Conservation (phyloP, 2,797 vertebrate genomes). For the Monodelphis domestica region DNA sequence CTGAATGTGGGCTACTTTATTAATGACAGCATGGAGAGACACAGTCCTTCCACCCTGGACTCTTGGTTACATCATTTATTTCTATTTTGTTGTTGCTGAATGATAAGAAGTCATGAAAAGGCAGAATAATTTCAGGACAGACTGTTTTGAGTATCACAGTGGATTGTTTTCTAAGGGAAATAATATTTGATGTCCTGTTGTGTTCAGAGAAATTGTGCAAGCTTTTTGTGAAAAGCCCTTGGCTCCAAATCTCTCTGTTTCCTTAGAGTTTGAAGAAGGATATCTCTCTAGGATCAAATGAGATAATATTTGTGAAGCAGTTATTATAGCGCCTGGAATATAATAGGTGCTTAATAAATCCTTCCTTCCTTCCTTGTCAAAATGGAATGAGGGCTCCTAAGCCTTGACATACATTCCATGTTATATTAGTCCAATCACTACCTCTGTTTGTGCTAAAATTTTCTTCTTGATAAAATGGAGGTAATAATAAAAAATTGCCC, state of each 20-base stretch:
- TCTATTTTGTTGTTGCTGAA: background rate
- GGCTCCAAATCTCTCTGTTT: background rate
- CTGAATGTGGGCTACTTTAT: background rate
- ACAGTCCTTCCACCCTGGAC: background rate
- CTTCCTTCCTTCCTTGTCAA: background rate
- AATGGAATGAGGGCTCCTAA: background rate
- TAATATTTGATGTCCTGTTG: background rate
- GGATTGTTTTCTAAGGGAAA: background rate
- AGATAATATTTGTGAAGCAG: background rate
- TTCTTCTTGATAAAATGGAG: background rate
- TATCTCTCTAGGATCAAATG: background rate
- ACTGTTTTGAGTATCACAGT: background rate
- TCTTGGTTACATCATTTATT: background rate
- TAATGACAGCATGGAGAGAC: background rate
- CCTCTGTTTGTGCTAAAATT: background rate
- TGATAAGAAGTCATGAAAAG: background rate
- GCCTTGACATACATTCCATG: too few relatives aligned
- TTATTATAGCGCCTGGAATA: background rate
- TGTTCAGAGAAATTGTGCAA: background rate
- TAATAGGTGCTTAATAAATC: background rate
- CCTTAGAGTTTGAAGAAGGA: background rate
- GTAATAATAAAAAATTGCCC: background rate
- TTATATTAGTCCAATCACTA: too few relatives aligned
- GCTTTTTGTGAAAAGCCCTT: background rate
- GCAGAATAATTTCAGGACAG: background rate